A percentile compares a stretch with the other conserved stretches of the same genome.
These are phyloP conservation scores for Petrolisthes manimaculis DNA, from an alignment of 2,888 invertebrate genomes.

Conservation along the genomic window DNA sequence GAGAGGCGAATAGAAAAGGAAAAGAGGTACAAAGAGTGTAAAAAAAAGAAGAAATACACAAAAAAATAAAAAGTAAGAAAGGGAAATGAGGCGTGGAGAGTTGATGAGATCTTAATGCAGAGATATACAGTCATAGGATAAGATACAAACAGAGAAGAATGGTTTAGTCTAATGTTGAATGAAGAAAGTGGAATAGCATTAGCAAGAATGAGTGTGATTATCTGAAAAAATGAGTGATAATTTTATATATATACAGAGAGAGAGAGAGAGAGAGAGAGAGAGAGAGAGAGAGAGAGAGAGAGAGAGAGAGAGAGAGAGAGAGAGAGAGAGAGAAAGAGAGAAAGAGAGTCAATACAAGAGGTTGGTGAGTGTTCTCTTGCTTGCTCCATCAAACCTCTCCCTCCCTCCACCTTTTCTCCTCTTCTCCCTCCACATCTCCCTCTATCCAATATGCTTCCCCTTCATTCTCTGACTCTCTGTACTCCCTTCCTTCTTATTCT, in stretches of 20 bases:
- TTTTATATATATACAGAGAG: not conserved
- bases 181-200: not conserved
- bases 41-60: not conserved
- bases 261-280: conserved; percentile 38
- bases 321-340: conserved; percentile 26
- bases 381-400: not conserved
- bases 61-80: not conserved
- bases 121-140: not conserved
- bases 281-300: conserved; percentile 24
- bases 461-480: not conserved
- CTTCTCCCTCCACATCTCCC: not conserved
- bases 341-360: not conserved
- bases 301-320: conserved; percentile 17
- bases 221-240: not conserved
- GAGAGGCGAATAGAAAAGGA: not conserved
- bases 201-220: not conserved
- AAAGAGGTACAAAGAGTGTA: not conserved
- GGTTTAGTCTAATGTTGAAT: not conserved
- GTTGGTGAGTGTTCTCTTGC: not conserved
- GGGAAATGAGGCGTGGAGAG: no score
- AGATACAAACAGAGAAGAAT: not conserved
- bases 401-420: not conserved
- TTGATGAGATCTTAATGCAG: no score
- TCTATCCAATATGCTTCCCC: not conserved
- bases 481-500: not conserved